These are phyloP conservation scores for Cryptotis parvus DNA, from an alignment of 2,113 vertebrate species.

Conservation along the genomic window DNA sequence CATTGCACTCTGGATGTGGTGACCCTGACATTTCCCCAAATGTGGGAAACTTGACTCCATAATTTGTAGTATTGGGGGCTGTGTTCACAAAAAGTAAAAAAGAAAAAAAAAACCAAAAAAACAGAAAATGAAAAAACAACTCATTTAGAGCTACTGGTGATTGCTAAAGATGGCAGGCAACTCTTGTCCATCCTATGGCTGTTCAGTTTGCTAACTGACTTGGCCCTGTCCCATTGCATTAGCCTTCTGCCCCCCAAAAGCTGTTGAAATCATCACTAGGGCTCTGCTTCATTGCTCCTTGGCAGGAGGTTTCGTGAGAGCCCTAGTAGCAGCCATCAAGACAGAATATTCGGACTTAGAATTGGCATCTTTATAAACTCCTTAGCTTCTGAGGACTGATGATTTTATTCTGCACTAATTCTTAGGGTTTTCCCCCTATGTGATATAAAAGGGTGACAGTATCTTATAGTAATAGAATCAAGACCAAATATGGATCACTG, in stretches of 20 bases:
- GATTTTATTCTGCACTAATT: conserved; percentile 53
- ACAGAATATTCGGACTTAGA: conserved; percentile 63
- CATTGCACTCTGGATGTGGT: too few relatives aligned
- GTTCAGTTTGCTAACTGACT: conserved; percentile 62
- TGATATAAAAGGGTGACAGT: too few relatives aligned
- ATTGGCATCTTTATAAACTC: conserved; percentile 20
- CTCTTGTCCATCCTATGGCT: conserved; percentile 72
- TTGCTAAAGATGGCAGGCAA: conserved; percentile 38
- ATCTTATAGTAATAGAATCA: not conserved
- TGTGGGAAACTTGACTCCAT: too few relatives aligned
- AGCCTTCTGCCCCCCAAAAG: conserved; percentile 35
- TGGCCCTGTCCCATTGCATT: conserved; percentile 70
- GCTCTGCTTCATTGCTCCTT: conserved; percentile 58
- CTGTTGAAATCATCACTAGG: conserved; percentile 75
- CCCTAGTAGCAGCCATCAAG: conserved; percentile 42
- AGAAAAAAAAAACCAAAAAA: too few relatives aligned
- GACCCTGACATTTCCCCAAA: too few relatives aligned
- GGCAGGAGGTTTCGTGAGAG: conserved; percentile 71
- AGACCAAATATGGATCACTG: not conserved
- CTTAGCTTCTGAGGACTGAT: conserved; percentile 35
- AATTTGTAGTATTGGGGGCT: too few relatives aligned
- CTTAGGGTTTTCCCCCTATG: not conserved
- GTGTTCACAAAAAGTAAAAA: too few relatives aligned
- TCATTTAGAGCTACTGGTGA: too few relatives aligned
- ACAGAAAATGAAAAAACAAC: too few relatives aligned